Percentiles rank a stretch among this genome's conserved stretches.
Conservation (phyloP, 1,140 invertebrate species). For the Trichonephila clavipes region DNA sequence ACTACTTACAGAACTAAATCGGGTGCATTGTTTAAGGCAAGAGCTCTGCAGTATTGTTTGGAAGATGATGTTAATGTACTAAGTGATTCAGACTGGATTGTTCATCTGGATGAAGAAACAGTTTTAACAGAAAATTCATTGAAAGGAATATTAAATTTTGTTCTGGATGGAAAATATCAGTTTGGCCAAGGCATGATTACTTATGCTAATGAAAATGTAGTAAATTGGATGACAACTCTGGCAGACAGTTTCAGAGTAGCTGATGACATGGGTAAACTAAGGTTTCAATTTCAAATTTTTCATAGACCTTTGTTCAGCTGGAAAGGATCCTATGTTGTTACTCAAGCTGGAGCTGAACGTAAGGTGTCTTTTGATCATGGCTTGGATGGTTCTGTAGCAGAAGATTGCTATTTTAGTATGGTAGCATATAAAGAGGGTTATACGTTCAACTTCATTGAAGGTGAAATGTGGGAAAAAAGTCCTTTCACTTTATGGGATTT, state of each 20-base stretch:
- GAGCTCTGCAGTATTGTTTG: slow-evolving; percentile 97
- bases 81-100: slow-evolving; percentile 96
- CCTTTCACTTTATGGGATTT: slow-evolving; percentile 97
- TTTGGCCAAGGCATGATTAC: slow-evolving; percentile 99
- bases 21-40: slow-evolving; percentile 96
- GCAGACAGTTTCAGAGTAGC: slow-evolving; percentile 98
- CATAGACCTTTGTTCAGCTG: slow-evolving; percentile 98
- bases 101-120: slow-evolving; percentile 98
- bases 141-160: slow-evolving; percentile 96
- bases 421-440: slow-evolving; percentile 81
- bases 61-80: slow-evolving; percentile 94
- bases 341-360: slow-evolving; percentile 82
- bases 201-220: slow-evolving; percentile 96
- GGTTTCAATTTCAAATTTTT: slow-evolving; percentile 95
- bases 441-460: slow-evolving; percentile 83
- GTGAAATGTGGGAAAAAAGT: slow-evolving; percentile 86
- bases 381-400: slow-evolving; percentile 83
- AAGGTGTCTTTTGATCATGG: slow-evolving; percentile 83
- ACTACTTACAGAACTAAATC: slow-evolving; percentile 91
- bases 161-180: slow-evolving; percentile 94
- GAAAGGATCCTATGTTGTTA: slow-evolving; percentile 87
- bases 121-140: slow-evolving; percentile 94
- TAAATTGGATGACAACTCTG: slow-evolving; percentile 98
- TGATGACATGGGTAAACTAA: slow-evolving; percentile 97
- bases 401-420: slow-evolving; percentile 84